Evolutionary conservation across 2,797 vertebrate genomes (phyloP).

Genomic region (Chiroxiphia lanceolata): DNA sequence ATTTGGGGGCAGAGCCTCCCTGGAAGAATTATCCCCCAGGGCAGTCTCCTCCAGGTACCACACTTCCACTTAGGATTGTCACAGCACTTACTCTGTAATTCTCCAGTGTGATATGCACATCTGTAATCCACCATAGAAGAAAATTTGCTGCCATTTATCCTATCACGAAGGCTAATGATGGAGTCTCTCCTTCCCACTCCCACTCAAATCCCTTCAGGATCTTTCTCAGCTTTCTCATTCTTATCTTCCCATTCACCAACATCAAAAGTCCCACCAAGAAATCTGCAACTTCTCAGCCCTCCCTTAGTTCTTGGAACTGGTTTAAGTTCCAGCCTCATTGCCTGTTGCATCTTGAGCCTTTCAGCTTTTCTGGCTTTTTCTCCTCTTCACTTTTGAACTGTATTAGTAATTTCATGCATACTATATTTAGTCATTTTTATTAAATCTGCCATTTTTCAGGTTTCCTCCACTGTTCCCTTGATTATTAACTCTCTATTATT

Average conservation of each 20-base stretch:
- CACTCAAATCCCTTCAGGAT: slow-evolving; percentile 42
- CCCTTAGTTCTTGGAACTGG: neutral
- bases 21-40: neutral
- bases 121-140: neutral
- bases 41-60: neutral
- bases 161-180: neutral
- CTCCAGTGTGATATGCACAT: neutral
- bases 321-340: neutral
- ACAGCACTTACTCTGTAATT: neutral
- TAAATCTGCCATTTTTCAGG: slow-evolving; percentile 14
- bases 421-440: slow-evolving; percentile 15
- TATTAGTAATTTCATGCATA: neutral
- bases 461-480: neutral
- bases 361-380: neutral
- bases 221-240: slow-evolving; percentile 26
- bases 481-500: slow-evolving; percentile 1
- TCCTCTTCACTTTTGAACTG: neutral
- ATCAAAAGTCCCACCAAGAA: slow-evolving; percentile 14
- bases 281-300: neutral
- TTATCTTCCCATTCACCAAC: slow-evolving; percentile 37
- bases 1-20: neutral
- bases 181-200: slow-evolving; percentile 39
- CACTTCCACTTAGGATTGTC: neutral
- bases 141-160: neutral
- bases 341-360: neutral